Base-by-base conservation (phyloP, 2,797 vertebrate genomes). In the Rachycentron canadum region DNA sequence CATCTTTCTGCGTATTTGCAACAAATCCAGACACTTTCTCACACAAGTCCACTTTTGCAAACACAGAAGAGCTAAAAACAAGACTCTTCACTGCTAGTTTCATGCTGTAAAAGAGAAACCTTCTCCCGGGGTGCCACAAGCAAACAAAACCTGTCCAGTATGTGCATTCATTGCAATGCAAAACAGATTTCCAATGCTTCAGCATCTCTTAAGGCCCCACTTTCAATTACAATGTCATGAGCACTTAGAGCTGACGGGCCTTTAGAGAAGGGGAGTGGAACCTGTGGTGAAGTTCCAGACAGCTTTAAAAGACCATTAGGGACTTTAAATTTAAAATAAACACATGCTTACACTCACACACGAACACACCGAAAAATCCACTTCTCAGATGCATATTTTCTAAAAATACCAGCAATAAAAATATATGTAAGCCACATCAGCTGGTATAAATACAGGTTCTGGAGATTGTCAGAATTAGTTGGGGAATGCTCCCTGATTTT, bases 141-240 rank as follows among this genome's bases (percentile, higher is more conserved):
- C 89, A 91, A 90, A 92, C 91, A 94, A 93, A 92, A 93, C 93
- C 90, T 90, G 87, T 92, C 89, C 88, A 86, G 77, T 82, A 73
- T 82, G 88, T 79, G 88, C 85, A 84, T 92, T 91, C 90, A 92
- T 91, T 93, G 91, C 91, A 70, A 94, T 93, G 91, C 92, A 91
- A 93, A 94, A 88, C 85, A 92, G 91, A 93, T 86, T 88, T 81
- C 82, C 69, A 91, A 82, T 83, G 86, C 88, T 82, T 90, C 84
- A 76, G 87, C 90, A 90, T 92, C 86, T 88, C 90, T 91, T 89
- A 86, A 91, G 85, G 70, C 80, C 88, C 91, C 86, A 93, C 89
- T 94, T 93, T 94, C 91, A 93, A 93, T 94, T 89, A 94, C 92
- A 93, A 93, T 93, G 94, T 94, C 92, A 92, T 2, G 74, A 88